These are phyloP conservation scores for Nannoperca obscura DNA, from an alignment of 2,797 vertebrate genomes.

Conservation along the genomic window DNA sequence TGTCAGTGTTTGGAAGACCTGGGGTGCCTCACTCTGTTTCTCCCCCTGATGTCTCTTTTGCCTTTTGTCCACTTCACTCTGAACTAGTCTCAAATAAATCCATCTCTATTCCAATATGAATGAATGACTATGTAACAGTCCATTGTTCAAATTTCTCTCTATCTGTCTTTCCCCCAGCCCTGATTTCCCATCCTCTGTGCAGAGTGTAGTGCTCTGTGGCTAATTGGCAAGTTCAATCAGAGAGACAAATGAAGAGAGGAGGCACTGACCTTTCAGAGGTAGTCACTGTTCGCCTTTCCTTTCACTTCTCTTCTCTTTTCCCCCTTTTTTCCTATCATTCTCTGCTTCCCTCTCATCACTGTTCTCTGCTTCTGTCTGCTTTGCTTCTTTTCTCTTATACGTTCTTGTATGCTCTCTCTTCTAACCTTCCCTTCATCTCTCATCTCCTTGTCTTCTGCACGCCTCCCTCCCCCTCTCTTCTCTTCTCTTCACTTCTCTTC, in stretches of 20 bases:
- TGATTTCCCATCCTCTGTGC: slow-evolving; percentile 79
- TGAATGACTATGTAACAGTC: slow-evolving; percentile 20
- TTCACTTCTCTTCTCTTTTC: slow-evolving; percentile 33
- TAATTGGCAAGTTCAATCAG: slow-evolving; percentile 87
- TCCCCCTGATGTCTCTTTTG: slow-evolving; percentile 2
- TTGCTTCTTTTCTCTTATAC: background rate
- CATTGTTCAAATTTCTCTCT: slow-evolving; percentile 42
- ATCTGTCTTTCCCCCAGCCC: slow-evolving; percentile 48
- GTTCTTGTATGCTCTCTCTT: slow-evolving; percentile 5
- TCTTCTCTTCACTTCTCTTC: background rate
- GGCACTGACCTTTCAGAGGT: slow-evolving; percentile 82
- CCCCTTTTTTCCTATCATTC: slow-evolving; percentile 38
- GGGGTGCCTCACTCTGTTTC: slow-evolving; percentile 16
- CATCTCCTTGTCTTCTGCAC: slow-evolving; percentile 25
- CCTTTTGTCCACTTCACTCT: slow-evolving; percentile 6
- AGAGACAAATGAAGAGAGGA: slow-evolving; percentile 83
- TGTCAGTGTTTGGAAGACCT: slow-evolving; percentile 57
- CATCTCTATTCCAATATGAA: slow-evolving; percentile 16
- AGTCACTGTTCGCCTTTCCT: slow-evolving; percentile 64
- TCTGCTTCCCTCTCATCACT: slow-evolving; percentile 8
- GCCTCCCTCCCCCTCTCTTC: slow-evolving; percentile 15
- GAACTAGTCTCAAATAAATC: slow-evolving; percentile 29
- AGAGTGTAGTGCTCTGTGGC: slow-evolving; percentile 67
- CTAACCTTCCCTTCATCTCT: slow-evolving; percentile 19
- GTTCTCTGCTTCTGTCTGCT: slow-evolving; percentile 14